Evolutionary conservation across 2,797 vertebrate species (phyloP).

Genomic region (Etheostoma nigrum): DNA sequence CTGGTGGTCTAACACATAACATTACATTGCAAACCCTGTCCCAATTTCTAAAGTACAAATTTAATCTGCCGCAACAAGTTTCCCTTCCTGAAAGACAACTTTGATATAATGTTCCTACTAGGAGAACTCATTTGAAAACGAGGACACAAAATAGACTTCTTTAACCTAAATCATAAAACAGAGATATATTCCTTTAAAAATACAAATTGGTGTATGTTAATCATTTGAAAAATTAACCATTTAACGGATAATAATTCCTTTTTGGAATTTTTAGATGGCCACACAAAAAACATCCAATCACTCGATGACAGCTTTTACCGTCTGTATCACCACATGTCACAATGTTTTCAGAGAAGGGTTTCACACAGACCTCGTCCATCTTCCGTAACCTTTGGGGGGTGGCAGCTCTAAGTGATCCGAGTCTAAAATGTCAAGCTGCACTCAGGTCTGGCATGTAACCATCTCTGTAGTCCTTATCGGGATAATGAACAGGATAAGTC

Average conservation of each 20-base stretch:
- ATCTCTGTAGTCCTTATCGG: constrained; percentile 55
- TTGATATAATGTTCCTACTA: neutral
- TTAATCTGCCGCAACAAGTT: neutral
- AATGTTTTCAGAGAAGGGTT: constrained; percentile 9
- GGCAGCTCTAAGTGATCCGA: constrained; percentile 26
- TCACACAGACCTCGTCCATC: constrained; percentile 25
- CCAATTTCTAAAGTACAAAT: neutral
- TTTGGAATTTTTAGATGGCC: neutral
- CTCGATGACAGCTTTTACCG: neutral
- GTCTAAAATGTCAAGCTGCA: constrained; percentile 68
- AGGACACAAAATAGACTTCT: too few relatives aligned
- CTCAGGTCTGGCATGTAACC: constrained; percentile 39
- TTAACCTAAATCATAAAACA: neutral
- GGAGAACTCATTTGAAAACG: neutral
- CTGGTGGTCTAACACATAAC: neutral
- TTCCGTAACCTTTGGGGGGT: constrained; percentile 18
- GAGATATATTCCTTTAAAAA: neutral
- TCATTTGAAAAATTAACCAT: neutral
- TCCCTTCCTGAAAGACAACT: too few relatives aligned
- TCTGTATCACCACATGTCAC: constrained; percentile 14
- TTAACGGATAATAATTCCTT: neutral
- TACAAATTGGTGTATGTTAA: neutral
- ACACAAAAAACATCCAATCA: neutral
- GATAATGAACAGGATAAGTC: constrained; percentile 46
- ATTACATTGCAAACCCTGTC: neutral